These are phyloP conservation scores for Ciconia nigra DNA, from an alignment of 2,797 vertebrate species.

Conservation along the genomic window DNA sequence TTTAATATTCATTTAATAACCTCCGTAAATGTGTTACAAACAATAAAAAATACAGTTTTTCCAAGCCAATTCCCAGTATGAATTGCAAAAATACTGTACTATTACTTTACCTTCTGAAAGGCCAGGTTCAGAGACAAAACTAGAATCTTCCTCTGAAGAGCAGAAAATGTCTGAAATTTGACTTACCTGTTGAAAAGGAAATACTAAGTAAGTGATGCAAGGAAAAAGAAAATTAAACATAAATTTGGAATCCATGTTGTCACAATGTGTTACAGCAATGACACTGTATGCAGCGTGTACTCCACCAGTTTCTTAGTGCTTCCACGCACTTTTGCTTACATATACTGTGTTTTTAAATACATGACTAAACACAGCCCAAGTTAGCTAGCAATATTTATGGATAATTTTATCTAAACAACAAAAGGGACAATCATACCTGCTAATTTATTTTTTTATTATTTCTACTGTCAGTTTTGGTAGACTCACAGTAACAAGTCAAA, in stretches of 20 bases:
- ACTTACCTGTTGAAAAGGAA: not conserved
- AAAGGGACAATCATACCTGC: not conserved
- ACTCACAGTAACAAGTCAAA: not conserved
- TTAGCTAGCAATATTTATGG: not conserved
- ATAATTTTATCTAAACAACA: not conserved
- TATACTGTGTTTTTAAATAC: accelerated
- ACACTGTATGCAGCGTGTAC: accelerated
- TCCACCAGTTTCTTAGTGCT: not conserved
- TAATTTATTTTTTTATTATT: not conserved
- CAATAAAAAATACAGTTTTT: accelerated
- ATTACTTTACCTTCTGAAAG: not conserved
- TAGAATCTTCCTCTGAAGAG: not conserved
- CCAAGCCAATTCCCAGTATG: not conserved
- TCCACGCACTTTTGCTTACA: not conserved
- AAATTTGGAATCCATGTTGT: not conserved
- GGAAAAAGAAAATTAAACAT: not conserved
- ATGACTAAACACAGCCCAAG: too few relatives aligned
- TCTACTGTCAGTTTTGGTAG: not conserved
- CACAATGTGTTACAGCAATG: accelerated
- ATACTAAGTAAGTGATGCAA: not conserved
- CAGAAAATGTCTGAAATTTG: not conserved
- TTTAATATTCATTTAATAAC: not conserved
- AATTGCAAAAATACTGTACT: not conserved
- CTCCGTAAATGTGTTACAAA: accelerated
- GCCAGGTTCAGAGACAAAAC: not conserved